phyloP scores from a whole-genome alignment of 2,113 vertebrate genomes.

The Tor tambroides region DNA sequence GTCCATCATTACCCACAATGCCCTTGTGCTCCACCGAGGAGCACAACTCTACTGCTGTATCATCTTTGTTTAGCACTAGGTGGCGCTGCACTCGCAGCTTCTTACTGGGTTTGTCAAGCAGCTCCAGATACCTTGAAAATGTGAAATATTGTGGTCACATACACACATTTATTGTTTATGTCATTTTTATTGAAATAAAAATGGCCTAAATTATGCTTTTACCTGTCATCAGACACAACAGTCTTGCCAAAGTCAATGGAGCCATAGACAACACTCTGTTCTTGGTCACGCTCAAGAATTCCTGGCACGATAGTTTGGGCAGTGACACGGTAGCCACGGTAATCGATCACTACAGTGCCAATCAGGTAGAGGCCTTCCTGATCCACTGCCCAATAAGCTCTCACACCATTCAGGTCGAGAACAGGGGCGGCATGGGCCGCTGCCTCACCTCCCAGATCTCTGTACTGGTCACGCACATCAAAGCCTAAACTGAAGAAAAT shows the following conservation, averaged over 20 bases:
- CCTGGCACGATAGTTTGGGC: slow-evolving; percentile 94
- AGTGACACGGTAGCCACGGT: slow-evolving; percentile 90
- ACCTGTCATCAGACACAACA: slow-evolving; percentile 85
- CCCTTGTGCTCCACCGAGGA: slow-evolving; percentile 94
- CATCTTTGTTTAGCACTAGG: slow-evolving; percentile 86
- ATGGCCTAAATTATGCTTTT: no score
- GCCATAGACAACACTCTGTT: slow-evolving; percentile 92
- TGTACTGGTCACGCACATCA: slow-evolving; percentile 90
- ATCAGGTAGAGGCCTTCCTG: slow-evolving; percentile 89
- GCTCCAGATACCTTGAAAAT: slow-evolving; percentile 78
- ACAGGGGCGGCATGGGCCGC: slow-evolving; percentile 88
- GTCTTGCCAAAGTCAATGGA: slow-evolving; percentile 96
- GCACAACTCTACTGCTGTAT: slow-evolving; percentile 86
- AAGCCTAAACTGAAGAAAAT: slow-evolving; percentile 96
- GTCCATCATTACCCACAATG: slow-evolving; percentile 92
- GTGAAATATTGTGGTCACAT: not conserved
- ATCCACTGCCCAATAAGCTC: slow-evolving; percentile 88
- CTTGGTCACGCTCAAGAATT: slow-evolving; percentile 91
- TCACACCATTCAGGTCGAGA: slow-evolving; percentile 90
- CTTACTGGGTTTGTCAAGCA: slow-evolving; percentile 89
- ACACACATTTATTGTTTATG: not conserved
- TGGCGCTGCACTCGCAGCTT: slow-evolving; percentile 89
- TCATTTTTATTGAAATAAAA: not conserved
- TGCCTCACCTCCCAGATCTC: slow-evolving; percentile 87
- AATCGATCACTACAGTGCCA: slow-evolving; percentile 92